Evolutionary conservation across 2,797 vertebrate species (phyloP), one percentile per base, ranked within the genome.

Genomic region (Phoxinus dragarum): DNA sequence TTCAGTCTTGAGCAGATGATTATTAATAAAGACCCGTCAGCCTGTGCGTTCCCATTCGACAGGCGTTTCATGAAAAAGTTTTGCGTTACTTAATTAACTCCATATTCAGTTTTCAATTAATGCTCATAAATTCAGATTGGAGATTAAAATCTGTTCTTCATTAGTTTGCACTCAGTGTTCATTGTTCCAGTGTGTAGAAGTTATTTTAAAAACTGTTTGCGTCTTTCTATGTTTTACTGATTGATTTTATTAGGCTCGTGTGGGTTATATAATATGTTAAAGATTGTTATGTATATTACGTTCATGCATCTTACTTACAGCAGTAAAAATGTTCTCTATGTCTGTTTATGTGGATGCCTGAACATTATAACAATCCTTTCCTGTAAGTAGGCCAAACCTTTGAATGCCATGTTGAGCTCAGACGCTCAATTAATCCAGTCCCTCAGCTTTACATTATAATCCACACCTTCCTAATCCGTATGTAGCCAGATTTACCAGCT

Each of bases 361-460:
- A 49, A 59, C 52, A 21, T 73, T 67, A 42, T 16, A 72, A 56
- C 40, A 79, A 73, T 77, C 27, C 16, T 71, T 7, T 12, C 12
- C 49, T 54, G 14, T 64, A 67, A 80, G 14, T 69, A 84, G 72
- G 82, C 64, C 79, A 81, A 34, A 72, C 69, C 56, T 52, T 52
- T 82, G 36, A 81, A 23, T 81, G 44, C 11, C 38, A 40, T 52
- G 69, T 67, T 81, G 27, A 69, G 61, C 34, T 36, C 21, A 78
- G 1, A 49, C 38, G 4, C 21, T 19, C 34, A 59, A 34, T 34
- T 85, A 77, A 76, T 34, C 59, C 80, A 66, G 38, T 59, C 31
- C 31, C 52, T 84, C 59, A 84, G 61, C 64, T 87, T 74, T 36
- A 71, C 34, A 47, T 66, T 6, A 88, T 88, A 85, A 81, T 88